Conservation (phyloP, 2,888 invertebrate species). For the Xanthorhoe designata region DNA sequence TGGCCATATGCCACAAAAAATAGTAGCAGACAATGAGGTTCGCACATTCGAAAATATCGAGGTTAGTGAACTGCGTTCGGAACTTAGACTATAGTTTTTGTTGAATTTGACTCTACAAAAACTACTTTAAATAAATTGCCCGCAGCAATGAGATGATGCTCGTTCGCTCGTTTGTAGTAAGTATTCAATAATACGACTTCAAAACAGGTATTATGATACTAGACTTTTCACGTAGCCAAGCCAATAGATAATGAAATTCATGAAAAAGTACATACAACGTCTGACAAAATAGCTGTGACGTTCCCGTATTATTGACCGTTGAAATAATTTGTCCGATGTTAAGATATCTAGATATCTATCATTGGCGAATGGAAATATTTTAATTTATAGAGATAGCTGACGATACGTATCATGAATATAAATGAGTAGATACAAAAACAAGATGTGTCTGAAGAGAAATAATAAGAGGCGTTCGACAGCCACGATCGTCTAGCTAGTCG, state of each 20-base stretch:
- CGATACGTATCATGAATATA: constrained; percentile 83
- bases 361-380: constrained; percentile 67
- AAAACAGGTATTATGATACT: constrained; percentile 30
- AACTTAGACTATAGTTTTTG: constrained; percentile 77
- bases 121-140: constrained; percentile 68
- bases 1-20: constrained; percentile 79
- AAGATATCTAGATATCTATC: constrained; percentile 62
- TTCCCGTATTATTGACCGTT: constrained; percentile 43
- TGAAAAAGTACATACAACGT: too few relatives aligned
- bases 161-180: constrained; percentile 50
- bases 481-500: constrained; percentile 80
- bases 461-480: constrained; percentile 80
- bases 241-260: too few relatives aligned
- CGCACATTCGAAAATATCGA: constrained; percentile 78
- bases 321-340: constrained; percentile 54
- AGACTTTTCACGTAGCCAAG: constrained; percentile 22
- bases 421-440: constrained; percentile 81
- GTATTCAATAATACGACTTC: constrained; percentile 42
- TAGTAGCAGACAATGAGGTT: constrained; percentile 77
- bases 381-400: constrained; percentile 80
- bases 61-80: constrained; percentile 74
- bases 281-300: constrained; percentile 25
- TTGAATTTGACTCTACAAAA: constrained; percentile 68
- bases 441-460: constrained; percentile 81
- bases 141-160: constrained; percentile 63